phyloP scores from a whole-genome alignment of 2,113 vertebrate genomes.

The Triplophysa siluroides region DNA sequence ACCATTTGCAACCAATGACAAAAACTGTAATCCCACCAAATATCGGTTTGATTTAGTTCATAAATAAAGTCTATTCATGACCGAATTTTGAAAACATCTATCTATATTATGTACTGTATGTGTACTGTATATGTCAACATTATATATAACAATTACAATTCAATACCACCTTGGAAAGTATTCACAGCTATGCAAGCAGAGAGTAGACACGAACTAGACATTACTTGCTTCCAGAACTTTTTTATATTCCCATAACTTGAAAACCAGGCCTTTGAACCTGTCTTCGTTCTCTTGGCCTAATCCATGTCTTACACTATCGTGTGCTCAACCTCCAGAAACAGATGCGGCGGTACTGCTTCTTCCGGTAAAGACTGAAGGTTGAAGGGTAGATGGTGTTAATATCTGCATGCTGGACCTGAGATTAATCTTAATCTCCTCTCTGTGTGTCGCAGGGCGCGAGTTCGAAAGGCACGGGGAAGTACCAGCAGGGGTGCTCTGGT shows the following conservation, averaged over 20 bases:
- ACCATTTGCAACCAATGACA: too few species aligned
- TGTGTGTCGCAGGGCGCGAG: slow-evolving; percentile 63
- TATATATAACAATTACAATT: too few species aligned
- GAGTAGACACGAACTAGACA: slow-evolving; percentile 9
- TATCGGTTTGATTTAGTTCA: too few species aligned
- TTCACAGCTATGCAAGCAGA: slow-evolving; percentile 20
- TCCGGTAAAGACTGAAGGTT: background rate
- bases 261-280: slow-evolving; percentile 47
- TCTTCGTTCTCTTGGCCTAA: slow-evolving; percentile 45
- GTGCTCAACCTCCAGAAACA: slow-evolving; percentile 32
- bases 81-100: too few species aligned
- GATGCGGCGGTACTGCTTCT: background rate
- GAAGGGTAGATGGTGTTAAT: slow-evolving; percentile 60
- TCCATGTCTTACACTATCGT: slow-evolving; percentile 49
- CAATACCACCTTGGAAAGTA: background rate
- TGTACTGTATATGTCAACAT: too few species aligned
- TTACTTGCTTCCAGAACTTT: slow-evolving; percentile 45
- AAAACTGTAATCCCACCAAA: too few species aligned
- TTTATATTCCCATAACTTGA: slow-evolving; percentile 35
- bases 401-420: slow-evolving; percentile 67
- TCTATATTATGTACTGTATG: too few species aligned
- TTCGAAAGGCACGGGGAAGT: slow-evolving; percentile 67
- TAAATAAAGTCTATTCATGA: too few species aligned
- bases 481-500: slow-evolving; percentile 62
- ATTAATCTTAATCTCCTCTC: slow-evolving; percentile 68